These are phyloP conservation scores for Drymonia ruficornis DNA, from an alignment of 2,888 invertebrate genomes.

Conservation along the genomic window DNA sequence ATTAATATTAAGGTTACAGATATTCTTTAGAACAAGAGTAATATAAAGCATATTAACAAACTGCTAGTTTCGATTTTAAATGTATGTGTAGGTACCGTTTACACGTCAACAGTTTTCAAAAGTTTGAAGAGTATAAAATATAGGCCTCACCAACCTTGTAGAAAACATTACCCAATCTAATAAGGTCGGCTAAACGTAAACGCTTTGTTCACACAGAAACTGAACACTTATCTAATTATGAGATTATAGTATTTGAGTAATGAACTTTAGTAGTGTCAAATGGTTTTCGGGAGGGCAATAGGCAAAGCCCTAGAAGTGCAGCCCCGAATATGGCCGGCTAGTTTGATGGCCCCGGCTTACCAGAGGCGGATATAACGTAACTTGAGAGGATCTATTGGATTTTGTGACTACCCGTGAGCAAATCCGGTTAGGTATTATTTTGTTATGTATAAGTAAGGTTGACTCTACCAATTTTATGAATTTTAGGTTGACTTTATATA, in stretches of 20 bases:
- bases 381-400: slow-evolving; percentile 67
- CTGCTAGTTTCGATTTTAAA: no score
- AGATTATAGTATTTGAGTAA: slow-evolving; percentile 73
- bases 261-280: slow-evolving; percentile 79
- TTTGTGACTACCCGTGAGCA: slow-evolving; percentile 62
- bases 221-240: slow-evolving; percentile 69
- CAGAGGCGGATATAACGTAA: slow-evolving; percentile 74
- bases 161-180: slow-evolving; percentile 3
- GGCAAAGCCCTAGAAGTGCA: slow-evolving; percentile 79
- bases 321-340: slow-evolving; percentile 77
- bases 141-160: no score
- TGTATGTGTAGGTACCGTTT: no score
- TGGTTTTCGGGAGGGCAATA: slow-evolving; percentile 73
- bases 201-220: slow-evolving; percentile 53
- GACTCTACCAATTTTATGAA: no score
- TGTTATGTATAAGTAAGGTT: slow-evolving; percentile 10
- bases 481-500: no score
- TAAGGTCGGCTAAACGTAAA: slow-evolving; percentile 21
- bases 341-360: slow-evolving; percentile 69
- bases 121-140: no score
- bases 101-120: no score
- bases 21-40: no score
- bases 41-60: no score
- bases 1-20: no score
- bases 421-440: slow-evolving; percentile 38